Base-by-base conservation (phyloP, 2,113 vertebrate species). In the Tupaia chinensis region DNA sequence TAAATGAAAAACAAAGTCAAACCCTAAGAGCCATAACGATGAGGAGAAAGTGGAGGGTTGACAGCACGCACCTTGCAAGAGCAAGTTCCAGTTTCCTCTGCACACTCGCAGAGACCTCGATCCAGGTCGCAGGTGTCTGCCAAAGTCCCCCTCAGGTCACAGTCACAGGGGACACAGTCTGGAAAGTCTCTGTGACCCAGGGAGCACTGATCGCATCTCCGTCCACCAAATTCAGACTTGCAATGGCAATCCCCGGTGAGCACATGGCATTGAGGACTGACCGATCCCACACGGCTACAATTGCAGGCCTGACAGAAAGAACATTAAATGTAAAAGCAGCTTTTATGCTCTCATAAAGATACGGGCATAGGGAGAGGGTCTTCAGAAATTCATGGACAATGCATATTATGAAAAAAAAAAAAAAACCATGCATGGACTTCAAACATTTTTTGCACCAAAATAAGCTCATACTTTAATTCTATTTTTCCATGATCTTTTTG, bases 121-220 rank as follows among this genome's bases (percentile, higher is more conserved):
- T 97, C 94, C 10, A 23, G 78, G 81, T 99, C 98, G 86, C 99
- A 99, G 27, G 87, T 98, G 19, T 98, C 98, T 0, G 79, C 96
- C 56, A 97, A 95, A 0, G 99, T 99, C 89, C 99, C 99, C 1
- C 97, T 98, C 5, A 79, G 17, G 85, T 99, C 99, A 61, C 99
- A 99, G 94, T 98, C 98, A 89, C 99, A 99, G 14, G 98, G 96
- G 14, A 98, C 96, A 78, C 99, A 99, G 79, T 98, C 97, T 0
- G 99, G 99, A 97, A 99, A 99, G 97, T 98, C 98, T 89, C 99
- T 98, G 98, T 99, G 98, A 66, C 99, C 99, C 29, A 98, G 76
- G 1, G 98, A 98, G 93, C 99, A 99, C 15, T 65, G 98, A 53
- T 98, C 97, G 69, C 99, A 99, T 87, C 83, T 98, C 63, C 3